phyloP scores from a whole-genome alignment of 2,888 invertebrate genomes.

The Apodemia hepburni region DNA sequence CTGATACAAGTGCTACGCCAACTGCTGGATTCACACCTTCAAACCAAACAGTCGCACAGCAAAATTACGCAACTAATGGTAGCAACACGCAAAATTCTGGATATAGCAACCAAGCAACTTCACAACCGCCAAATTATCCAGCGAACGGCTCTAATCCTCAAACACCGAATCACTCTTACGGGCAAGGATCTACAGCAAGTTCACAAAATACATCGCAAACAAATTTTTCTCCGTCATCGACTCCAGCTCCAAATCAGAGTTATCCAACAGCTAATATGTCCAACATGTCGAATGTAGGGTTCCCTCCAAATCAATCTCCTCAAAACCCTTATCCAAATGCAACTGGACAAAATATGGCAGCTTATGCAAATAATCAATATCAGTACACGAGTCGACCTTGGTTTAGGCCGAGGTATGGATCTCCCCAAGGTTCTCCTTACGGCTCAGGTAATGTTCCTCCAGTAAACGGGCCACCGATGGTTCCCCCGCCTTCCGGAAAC shows the following conservation, averaged over 20 bases:
- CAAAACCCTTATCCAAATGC: slow-evolving; percentile 71
- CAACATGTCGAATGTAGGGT: slow-evolving; percentile 56
- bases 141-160: slow-evolving; percentile 52
- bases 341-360: slow-evolving; percentile 70
- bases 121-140: slow-evolving; percentile 57
- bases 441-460: slow-evolving; percentile 49
- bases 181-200: slow-evolving; percentile 43
- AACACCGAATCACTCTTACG: slow-evolving; percentile 47
- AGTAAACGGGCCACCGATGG: slow-evolving; percentile 52
- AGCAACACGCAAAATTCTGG: slow-evolving; percentile 41
- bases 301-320: slow-evolving; percentile 59
- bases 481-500: slow-evolving; percentile 62
- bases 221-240: slow-evolving; percentile 62
- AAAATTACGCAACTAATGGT: slow-evolving; percentile 52
- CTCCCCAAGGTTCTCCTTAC: slow-evolving; percentile 67
- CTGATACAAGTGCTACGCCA: slow-evolving; percentile 50
- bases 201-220: slow-evolving; percentile 54
- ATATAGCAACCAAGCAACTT: slow-evolving; percentile 47
- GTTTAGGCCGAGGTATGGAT: slow-evolving; percentile 67
- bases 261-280: slow-evolving; percentile 52
- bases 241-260: slow-evolving; percentile 59
- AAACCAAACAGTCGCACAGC: slow-evolving; percentile 46
- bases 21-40: slow-evolving; percentile 45
- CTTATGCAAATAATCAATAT: slow-evolving; percentile 69
- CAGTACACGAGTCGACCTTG: slow-evolving; percentile 69